Conservation (phyloP, 2,797 vertebrate genomes). For the Adrianichthys oophorus region DNA sequence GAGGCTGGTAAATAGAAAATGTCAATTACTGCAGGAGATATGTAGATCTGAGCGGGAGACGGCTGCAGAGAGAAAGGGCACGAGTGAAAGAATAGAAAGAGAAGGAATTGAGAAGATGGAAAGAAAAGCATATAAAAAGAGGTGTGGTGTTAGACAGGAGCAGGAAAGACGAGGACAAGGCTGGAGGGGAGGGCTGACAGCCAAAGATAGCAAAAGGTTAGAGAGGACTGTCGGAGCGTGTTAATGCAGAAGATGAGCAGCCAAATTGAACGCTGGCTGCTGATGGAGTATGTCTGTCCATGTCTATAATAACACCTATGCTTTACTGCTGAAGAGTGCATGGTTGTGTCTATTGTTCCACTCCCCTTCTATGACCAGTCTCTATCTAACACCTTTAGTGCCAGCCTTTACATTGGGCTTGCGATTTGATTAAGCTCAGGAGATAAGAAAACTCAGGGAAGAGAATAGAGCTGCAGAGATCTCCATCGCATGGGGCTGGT, state of each 20-base stretch:
- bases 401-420: conserved; percentile 58
- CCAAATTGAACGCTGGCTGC: conserved; percentile 56
- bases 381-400: conserved; percentile 55
- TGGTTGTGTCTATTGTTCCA: conserved; percentile 55
- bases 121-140: conserved; percentile 32
- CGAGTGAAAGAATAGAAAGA: conserved; percentile 8
- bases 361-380: conserved; percentile 32
- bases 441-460: conserved; percentile 66
- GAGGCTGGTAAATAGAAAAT: conserved; percentile 94
- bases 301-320: conserved; percentile 70
- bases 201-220: conserved; percentile 51
- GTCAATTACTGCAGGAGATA: conserved; percentile 88
- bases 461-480: conserved; percentile 57
- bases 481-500: conserved; percentile 63
- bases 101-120: conserved; percentile 14
- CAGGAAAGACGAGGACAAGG: conserved; percentile 20
- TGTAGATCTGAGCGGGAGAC: conserved; percentile 72
- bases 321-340: conserved; percentile 38
- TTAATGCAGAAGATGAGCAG: conserved; percentile 67
- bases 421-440: conserved; percentile 73
- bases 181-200: conserved; percentile 25
- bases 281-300: conserved; percentile 72
- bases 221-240: conserved; percentile 26
- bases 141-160: conserved; percentile 32
- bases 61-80: conserved; percentile 34